A percentile compares a stretch with the other conserved stretches of the same genome.
phyloP scores from a whole-genome alignment of 2,113 vertebrate species.

The Notarius quadriscutis region DNA sequence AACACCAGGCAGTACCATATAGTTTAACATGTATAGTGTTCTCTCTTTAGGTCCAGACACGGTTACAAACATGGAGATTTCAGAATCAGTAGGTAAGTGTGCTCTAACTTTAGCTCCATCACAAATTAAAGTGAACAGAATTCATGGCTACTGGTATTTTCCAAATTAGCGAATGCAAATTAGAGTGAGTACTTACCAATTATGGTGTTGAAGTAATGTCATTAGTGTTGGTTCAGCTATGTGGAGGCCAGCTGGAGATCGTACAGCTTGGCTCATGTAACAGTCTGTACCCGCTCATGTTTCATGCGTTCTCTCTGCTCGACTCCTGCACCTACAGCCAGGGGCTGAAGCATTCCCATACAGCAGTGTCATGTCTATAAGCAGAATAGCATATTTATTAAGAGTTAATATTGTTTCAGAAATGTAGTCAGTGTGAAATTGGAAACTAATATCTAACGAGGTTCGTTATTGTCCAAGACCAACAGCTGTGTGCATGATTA shows the following conservation, averaged over 20 bases:
- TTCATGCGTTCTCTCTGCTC: slow-evolving; percentile 46
- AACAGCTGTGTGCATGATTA: slow-evolving; percentile 51
- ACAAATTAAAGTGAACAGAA: not conserved
- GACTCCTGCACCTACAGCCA: slow-evolving; percentile 16
- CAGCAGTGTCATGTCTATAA: not conserved
- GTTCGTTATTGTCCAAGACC: not conserved
- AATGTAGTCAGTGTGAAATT: not conserved
- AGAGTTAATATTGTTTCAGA: not conserved
- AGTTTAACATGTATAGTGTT: slow-evolving; percentile 7
- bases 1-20: no score
- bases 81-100: slow-evolving; percentile 86
- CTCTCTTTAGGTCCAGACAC: slow-evolving; percentile 79
- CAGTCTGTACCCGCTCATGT: slow-evolving; percentile 42
- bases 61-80: slow-evolving; percentile 89
- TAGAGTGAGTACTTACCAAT: not conserved
- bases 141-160: slow-evolving; percentile 1
- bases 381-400: not conserved
- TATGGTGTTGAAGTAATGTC: slow-evolving; percentile 6
- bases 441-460: not conserved
- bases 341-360: not conserved
- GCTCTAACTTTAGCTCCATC: not conserved
- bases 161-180: not conserved
- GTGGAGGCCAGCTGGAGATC: slow-evolving; percentile 41
- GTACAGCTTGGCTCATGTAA: slow-evolving; percentile 36
- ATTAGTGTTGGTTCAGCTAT: slow-evolving; percentile 38